A percentile compares a stretch with the other conserved stretches of the same genome.
Evolutionary conservation across 2,113 vertebrate species (phyloP).

Genomic region (Otolemur garnettii): DNA sequence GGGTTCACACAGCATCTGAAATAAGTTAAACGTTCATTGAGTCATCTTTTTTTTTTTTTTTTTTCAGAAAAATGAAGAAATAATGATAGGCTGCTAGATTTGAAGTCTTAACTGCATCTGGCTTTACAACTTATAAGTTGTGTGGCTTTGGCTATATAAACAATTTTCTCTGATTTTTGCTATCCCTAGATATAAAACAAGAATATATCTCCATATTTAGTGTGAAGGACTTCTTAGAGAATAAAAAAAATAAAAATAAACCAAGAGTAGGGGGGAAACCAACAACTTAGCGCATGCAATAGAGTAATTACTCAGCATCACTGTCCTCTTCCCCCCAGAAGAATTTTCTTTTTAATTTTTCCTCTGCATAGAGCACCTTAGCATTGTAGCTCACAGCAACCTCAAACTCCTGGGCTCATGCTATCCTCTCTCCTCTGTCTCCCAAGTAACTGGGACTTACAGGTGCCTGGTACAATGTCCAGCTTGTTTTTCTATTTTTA

Average conservation of each 20-base stretch:
- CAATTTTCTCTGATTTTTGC: background rate
- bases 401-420: too few relatives aligned
- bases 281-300: background rate
- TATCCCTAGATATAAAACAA: background rate
- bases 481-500: too few relatives aligned
- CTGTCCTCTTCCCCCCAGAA: too few relatives aligned
- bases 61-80: background rate
- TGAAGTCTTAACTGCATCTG: background rate
- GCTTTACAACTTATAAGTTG: background rate
- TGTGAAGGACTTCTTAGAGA: background rate
- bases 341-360: too few relatives aligned
- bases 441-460: too few relatives aligned
- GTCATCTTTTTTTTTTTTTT: background rate
- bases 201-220: background rate
- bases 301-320: background rate
- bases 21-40: background rate
- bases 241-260: background rate
- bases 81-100: background rate
- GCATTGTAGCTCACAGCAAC: too few relatives aligned
- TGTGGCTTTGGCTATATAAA: background rate
- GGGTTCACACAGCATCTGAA: background rate
- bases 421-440: too few relatives aligned
- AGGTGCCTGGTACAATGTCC: too few relatives aligned
- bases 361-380: too few relatives aligned
- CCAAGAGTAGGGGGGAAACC: fast-evolving